Evolutionary conservation across 2,888 invertebrate genomes (phyloP), one percentile per base, ranked within the genome.

Genomic region (Synanthedon tipuliformis): DNA sequence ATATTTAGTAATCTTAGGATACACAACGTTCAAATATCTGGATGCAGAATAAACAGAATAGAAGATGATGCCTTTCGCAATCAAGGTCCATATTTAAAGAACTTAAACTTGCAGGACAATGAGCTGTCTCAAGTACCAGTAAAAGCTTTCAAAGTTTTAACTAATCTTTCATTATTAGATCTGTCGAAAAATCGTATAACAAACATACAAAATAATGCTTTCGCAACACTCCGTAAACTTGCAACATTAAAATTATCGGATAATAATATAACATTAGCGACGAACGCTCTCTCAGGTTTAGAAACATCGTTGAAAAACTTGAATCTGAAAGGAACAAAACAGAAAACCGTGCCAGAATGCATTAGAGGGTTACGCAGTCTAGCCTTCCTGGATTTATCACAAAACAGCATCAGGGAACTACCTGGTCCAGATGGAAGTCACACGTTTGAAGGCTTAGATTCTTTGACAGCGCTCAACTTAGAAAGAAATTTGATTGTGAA

Each of bases 381-480:
- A 59, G 96, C 96, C 1, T 97, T 96, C 71, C 85, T 97, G 54
- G 97, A 97, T 82, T 84, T 97, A 54, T 96, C 96, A 1, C 94
- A 96, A 78, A 97, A 97, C 71, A 92, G 94, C 63, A 91, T 97
- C 50, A 89, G 93, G 61, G 94, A 95, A 73, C 80, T 96, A 54
- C 95, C 94, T 0, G 93, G 94, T 0, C 81, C 90, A 0, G 90
- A 90, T 40, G 92, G 91, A 11, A 88, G 86, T 13, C 89, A 86
- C 51, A 91, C 92, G 2, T 94, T 95, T 67, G 93, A 94, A 62
- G 93, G 93, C 18, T 86, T 97, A 52, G 91, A 94, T 60, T 92
- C 96, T 0, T 82, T 97, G 53, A 95, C 96, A 3, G 95, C 95
- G 12, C 86, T 97, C 11, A 96, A 96, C 78, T 88, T 97, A 62